These are phyloP conservation scores for Myotis lucifugus DNA, from an alignment of 2,113 vertebrate genomes.

Conservation along the genomic window DNA sequence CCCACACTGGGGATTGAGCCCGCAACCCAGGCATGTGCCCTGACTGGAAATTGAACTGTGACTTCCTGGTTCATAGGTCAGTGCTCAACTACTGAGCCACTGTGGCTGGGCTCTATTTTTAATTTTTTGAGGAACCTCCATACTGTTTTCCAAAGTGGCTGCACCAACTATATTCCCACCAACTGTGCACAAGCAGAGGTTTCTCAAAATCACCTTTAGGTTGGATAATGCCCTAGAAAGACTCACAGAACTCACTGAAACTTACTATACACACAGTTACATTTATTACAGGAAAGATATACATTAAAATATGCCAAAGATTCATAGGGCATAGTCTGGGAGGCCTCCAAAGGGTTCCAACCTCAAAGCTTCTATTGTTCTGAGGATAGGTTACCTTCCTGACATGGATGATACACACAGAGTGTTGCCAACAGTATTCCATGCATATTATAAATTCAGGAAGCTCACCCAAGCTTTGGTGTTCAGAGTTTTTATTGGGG, in stretches of 20 bases:
- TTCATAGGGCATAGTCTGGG: neutral
- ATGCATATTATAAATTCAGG: neutral
- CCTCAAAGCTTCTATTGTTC: neutral
- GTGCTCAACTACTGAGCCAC: no score
- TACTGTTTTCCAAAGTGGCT: neutral
- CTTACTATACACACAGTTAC: neutral
- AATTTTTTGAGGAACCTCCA: neutral
- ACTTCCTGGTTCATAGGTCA: no score
- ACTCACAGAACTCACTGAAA: neutral
- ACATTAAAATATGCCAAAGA: neutral
- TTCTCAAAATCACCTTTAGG: neutral
- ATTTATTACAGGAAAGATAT: slow-evolving; percentile 2
- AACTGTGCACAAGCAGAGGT: neutral
- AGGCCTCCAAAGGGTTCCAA: neutral
- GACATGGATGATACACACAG: neutral
- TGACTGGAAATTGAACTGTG: no score
- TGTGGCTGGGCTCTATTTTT: neutral
- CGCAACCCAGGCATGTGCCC: no score
- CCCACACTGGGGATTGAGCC: no score
- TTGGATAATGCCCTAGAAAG: slow-evolving; percentile 32
- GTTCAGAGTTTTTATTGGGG: neutral
- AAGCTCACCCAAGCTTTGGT: neutral
- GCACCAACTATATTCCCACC: neutral
- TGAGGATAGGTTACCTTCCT: neutral
- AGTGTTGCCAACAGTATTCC: neutral